phyloP scores from a whole-genome alignment of 1,140 invertebrate genomes.

The Drosophila punjabiensis region DNA sequence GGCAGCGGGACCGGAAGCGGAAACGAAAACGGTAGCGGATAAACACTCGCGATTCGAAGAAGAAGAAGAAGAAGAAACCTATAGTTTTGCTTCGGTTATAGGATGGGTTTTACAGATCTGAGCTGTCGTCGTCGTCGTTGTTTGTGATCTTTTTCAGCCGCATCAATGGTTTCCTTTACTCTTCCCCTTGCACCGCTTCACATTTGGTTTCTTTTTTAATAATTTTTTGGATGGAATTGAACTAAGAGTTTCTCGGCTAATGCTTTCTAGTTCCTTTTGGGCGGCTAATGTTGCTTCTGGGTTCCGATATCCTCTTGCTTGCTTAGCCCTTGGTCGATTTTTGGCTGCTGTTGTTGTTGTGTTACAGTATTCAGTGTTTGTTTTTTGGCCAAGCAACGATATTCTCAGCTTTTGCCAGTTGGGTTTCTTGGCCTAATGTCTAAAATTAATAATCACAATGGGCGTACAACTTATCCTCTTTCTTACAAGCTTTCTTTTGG shows the following conservation, averaged over 20 bases:
- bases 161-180: constrained; percentile 18
- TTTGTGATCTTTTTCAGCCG: constrained; percentile 6
- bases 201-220: constrained; percentile 19
- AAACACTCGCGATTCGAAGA: constrained; percentile 33
- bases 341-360: constrained; percentile 35
- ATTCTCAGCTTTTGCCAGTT: constrained; percentile 22
- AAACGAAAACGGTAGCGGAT: too few relatives aligned
- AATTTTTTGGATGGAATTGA: constrained; percentile 70
- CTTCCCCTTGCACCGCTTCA: constrained; percentile 13
- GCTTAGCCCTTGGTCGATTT: constrained; percentile 34
- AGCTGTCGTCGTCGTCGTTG: constrained; percentile 13
- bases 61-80: constrained; percentile 12
- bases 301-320: constrained; percentile 9
- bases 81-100: constrained; percentile 3
- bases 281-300: constrained; percentile 78
- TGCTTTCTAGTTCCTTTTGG: constrained; percentile 53
- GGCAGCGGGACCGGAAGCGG: neutral
- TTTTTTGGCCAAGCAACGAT: neutral
- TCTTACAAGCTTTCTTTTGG: constrained; percentile 17
- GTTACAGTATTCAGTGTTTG: neutral
- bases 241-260: constrained; percentile 58
- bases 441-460: constrained; percentile 85
- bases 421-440: constrained; percentile 58
- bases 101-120: constrained; percentile 13
- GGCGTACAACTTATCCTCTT: constrained; percentile 62